Evolutionary conservation across 2,797 vertebrate species (phyloP).

Genomic region (Muscicapa striata): DNA sequence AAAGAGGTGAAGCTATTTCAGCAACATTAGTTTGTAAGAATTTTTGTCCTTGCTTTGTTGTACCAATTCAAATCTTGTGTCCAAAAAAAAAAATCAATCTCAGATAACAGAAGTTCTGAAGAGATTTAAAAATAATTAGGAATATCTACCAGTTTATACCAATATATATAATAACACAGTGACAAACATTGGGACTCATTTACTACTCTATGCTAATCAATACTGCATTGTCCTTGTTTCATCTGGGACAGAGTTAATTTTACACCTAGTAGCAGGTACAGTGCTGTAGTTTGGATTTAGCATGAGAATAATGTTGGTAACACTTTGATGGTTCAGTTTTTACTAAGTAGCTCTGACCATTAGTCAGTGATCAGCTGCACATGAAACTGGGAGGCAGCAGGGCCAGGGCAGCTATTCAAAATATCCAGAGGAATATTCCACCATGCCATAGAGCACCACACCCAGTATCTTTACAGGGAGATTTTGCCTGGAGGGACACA

Average conservation of each 20-base stretch:
- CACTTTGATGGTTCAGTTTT: neutral
- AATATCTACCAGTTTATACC: neutral
- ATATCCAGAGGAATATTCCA: neutral
- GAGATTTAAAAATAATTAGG: neutral
- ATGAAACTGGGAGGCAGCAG: neutral
- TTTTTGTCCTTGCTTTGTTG: neutral
- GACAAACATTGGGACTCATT: neutral
- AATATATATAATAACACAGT: neutral
- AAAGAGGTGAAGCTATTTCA: neutral
- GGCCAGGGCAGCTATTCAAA: neutral
- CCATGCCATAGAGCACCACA: neutral
- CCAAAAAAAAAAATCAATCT: neutral
- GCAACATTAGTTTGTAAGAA: neutral
- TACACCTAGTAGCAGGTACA: neutral
- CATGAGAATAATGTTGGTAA: neutral
- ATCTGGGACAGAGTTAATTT: neutral
- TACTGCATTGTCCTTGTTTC: neutral
- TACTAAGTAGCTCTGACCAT: neutral
- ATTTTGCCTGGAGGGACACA: rapidly evolving
- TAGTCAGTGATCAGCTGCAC: neutral
- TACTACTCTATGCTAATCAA: neutral
- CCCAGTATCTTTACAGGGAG: no score
- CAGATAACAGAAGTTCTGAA: neutral
- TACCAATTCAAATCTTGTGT: neutral
- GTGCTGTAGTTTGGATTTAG: neutral